Percentiles rank a stretch among this genome's conserved stretches.
phyloP scores from a whole-genome alignment of 2,888 invertebrate genomes.

The Ptilodon capucinus region DNA sequence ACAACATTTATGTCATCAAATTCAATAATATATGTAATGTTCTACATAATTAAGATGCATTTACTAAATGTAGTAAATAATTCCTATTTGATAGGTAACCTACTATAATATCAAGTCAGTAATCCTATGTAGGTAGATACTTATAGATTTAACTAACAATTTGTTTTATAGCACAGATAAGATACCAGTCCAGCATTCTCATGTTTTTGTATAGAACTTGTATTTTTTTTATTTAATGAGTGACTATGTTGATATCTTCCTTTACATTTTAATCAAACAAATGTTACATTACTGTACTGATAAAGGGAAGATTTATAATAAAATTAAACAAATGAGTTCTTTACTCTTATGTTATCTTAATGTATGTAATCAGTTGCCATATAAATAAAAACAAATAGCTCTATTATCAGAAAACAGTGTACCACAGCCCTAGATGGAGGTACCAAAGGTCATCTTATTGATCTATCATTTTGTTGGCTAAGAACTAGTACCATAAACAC shows the following conservation, averaged over 20 bases:
- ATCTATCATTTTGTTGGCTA: slow-evolving; percentile 19
- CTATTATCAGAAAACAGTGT: slow-evolving; percentile 1
- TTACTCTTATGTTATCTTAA: not conserved
- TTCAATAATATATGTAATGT: not conserved
- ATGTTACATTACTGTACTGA: not conserved
- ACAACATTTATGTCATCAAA: no score
- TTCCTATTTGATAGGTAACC: no score
- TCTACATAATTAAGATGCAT: not conserved
- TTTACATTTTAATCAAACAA: not conserved
- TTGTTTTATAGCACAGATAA: not conserved
- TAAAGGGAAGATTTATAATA: not conserved
- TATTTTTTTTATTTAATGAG: not conserved
- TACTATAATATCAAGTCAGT: no score
- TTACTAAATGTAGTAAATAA: no score
- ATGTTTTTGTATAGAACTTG: not conserved
- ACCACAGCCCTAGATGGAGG: slow-evolving; percentile 13
- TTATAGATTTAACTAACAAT: not conserved
- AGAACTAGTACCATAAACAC: not conserved
- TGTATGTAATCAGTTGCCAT: not conserved
- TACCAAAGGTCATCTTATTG: slow-evolving; percentile 41
- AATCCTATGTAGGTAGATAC: not conserved
- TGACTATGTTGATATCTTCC: not conserved
- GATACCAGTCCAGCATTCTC: not conserved
- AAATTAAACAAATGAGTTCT: not conserved
- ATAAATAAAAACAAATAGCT: not conserved